A percentile compares a stretch with the other conserved stretches of the same genome.
Evolutionary conservation across 2,797 vertebrate species (phyloP).

Genomic region (Micrastur ruficollis): DNA sequence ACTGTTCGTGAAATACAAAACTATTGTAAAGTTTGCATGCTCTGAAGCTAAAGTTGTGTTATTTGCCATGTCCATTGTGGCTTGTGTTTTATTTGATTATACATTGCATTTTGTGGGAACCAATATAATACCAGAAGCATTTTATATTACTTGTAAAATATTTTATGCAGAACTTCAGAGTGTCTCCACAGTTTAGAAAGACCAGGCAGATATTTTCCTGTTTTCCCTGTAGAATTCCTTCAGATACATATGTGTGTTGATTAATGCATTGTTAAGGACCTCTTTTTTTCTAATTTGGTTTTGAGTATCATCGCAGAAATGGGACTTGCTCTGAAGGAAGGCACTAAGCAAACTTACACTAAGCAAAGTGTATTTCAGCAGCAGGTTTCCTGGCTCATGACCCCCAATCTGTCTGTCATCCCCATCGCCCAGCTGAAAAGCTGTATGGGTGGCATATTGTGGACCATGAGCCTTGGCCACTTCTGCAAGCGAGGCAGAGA

Average conservation of each 20-base stretch:
- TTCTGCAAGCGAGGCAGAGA: background rate
- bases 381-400: background rate
- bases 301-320: background rate
- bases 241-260: rapidly evolving
- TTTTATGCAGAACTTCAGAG: background rate
- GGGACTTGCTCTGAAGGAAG: background rate
- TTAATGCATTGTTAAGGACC: background rate
- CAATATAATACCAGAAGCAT: background rate
- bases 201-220: background rate
- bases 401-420: background rate
- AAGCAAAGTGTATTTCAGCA: background rate
- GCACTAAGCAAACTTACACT: background rate
- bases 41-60: background rate
- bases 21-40: background rate
- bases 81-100: background rate
- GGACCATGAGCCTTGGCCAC: background rate
- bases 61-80: background rate
- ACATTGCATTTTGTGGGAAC: background rate
- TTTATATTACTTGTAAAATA: background rate
- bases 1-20: background rate
- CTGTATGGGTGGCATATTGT: background rate
- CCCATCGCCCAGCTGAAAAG: rapidly evolving
- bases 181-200: background rate
- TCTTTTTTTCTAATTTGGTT: background rate
- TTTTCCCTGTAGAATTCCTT: background rate